Evolutionary conservation across 64 coral and sea anemone species (phyloP).

Genomic region (Stylophora pistillata): DNA sequence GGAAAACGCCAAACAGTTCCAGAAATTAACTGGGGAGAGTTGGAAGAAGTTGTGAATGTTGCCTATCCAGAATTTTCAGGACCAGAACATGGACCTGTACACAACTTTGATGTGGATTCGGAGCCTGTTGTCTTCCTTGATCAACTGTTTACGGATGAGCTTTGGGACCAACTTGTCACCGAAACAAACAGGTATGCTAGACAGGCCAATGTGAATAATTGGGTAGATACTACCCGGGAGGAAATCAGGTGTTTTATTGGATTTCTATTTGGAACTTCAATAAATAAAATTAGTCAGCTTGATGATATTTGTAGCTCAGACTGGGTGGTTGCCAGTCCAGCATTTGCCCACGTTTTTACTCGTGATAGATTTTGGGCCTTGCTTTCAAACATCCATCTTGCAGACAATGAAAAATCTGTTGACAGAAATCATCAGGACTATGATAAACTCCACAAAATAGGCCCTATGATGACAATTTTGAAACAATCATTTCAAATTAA

Average conservation of each 20-base stretch:
- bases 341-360: too few relatives aligned
- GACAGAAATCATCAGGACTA: neutral
- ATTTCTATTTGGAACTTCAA: conserved; percentile 28
- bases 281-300: neutral
- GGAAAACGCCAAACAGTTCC: too few relatives aligned
- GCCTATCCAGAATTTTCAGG: too few relatives aligned
- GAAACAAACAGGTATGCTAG: conserved; percentile 26
- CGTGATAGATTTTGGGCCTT: too few relatives aligned
- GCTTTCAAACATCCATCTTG: too few relatives aligned
- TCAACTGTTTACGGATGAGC: conserved; percentile 14
- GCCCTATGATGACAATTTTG: neutral
- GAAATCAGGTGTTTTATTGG: conserved; percentile 37
- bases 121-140: conserved; percentile 26
- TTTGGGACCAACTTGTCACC: neutral
- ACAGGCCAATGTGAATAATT: neutral
- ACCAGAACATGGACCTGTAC: too few relatives aligned
- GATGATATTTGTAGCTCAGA: conserved; percentile 25
- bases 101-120: too few relatives aligned
- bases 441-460: conserved; percentile 19
- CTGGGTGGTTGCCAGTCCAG: conserved; percentile 14
- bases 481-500: neutral
- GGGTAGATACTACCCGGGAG: neutral
- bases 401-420: neutral
- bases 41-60: too few relatives aligned
- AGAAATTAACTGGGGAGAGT: too few relatives aligned